Base-by-base conservation (phyloP, 2,113 vertebrate species). In the Trochalopteron elliotii region DNA sequence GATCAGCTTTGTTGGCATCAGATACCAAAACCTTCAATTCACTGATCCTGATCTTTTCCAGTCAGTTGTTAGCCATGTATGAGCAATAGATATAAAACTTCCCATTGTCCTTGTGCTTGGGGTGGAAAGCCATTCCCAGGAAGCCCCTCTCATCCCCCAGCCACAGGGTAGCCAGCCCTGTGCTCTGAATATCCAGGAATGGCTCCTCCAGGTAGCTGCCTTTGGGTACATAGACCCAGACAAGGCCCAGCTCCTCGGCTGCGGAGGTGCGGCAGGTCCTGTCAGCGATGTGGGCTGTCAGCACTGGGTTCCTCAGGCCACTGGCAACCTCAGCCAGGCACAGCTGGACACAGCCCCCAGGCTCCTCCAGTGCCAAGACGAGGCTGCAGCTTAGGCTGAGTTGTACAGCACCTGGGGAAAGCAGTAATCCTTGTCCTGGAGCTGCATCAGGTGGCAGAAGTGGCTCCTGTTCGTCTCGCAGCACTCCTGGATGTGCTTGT, bases 71-170 rank as follows among this genome's bases (percentile, higher is more conserved):
- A 90, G 94, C 96, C 93, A 97, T 76, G 37, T 98, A 96, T 0
- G 98, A 98, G 82, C 99, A 99, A 95, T 98, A 99, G 83, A 99
- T 95, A 59, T 98, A 99, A 94, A 99, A 98, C 77, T 98, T 98
- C 11, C 98, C 95, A 1, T 98, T 99, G 79, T 69, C n/a, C 33
- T 86, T 94, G 96, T 98, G 98, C 47, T 93, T 95, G 16, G 98
- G 98, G 30, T 99, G 98, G 76, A 99, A 57, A 57, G 98, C 98
- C 97, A 99, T 97, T 12, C 98, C 98, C 88, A 99, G 94, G 90
- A 99, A 98, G 18, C 98, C 98, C 28, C 98, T 98, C 95, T 99
- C 98, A 35, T 99, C 98, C 15, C 98, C 98, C 24, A 98, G 77
- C 98, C 98, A 98, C 0, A 96, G 98, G 0, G 98, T 98, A 65